phyloP scores from a whole-genome alignment of 2,888 invertebrate genomes.

The Ennomos quercinarius region DNA sequence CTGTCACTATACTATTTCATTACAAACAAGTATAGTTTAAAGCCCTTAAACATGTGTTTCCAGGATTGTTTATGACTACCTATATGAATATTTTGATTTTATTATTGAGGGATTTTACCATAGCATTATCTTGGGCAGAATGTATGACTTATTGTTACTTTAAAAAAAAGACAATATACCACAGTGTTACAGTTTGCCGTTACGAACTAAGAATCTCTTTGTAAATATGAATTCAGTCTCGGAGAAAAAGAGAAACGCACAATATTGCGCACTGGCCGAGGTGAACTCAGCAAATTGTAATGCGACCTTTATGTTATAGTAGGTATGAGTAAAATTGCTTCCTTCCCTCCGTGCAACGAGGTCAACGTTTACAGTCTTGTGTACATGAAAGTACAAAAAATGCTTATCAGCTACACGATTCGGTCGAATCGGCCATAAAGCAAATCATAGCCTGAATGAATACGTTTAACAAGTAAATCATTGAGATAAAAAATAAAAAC shows the following conservation, averaged over 20 bases:
- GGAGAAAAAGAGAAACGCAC: slow-evolving; percentile 35
- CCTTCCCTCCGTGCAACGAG: slow-evolving; percentile 53
- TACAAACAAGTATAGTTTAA: slow-evolving; percentile 1
- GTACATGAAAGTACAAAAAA: slow-evolving; percentile 6
- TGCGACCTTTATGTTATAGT: slow-evolving; percentile 42
- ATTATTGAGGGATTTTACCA: too few relatives aligned
- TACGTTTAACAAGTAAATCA: slow-evolving; percentile 29
- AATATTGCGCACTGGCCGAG: slow-evolving; percentile 29
- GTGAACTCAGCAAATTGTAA: slow-evolving; percentile 43
- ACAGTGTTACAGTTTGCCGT: not conserved
- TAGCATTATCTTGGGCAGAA: too few relatives aligned
- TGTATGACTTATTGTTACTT: not conserved
- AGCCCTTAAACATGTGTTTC: not conserved
- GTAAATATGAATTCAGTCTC: slow-evolving; percentile 21
- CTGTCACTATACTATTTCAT: slow-evolving; percentile 5
- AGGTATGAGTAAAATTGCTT: slow-evolving; percentile 56
- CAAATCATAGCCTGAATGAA: slow-evolving; percentile 31
- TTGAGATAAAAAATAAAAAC: not conserved
- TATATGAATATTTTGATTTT: too few relatives aligned
- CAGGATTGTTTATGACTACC: not conserved
- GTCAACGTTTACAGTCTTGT: slow-evolving; percentile 35
- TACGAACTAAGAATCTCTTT: slow-evolving; percentile 25
- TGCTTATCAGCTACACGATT: slow-evolving; percentile 28
- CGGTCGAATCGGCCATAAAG: slow-evolving; percentile 11
- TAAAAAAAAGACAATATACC: slow-evolving; percentile 19